Conservation (phyloP, 2,888 invertebrate genomes). For the Callinectes sapidus region DNA sequence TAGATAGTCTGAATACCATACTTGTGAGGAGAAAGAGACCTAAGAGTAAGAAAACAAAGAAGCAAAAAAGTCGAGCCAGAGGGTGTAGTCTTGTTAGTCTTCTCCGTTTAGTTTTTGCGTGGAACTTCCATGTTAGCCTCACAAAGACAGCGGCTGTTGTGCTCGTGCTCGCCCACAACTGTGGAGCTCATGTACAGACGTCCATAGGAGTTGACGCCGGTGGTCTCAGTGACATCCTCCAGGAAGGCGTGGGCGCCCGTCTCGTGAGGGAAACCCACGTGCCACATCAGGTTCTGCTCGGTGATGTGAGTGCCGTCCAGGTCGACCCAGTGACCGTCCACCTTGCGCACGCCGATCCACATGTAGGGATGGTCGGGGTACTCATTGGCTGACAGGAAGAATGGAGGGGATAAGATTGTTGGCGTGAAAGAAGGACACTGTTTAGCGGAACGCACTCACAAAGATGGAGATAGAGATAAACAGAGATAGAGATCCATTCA, state of each 20-base stretch:
- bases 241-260: conserved; percentile 40
- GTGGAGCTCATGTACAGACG: no score
- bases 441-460: not conserved
- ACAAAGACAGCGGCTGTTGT: no score
- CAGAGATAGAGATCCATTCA: not conserved
- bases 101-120: no score
- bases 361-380: conserved; percentile 35
- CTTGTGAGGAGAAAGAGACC: no score
- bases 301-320: not conserved
- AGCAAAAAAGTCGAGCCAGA: no score
- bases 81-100: no score
- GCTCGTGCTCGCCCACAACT: no score
- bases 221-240: not conserved
- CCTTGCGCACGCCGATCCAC: conserved; percentile 49
- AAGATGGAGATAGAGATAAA: not conserved
- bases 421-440: not conserved
- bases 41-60: no score
- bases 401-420: not conserved
- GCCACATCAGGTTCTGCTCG: conserved; percentile 36
- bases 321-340: conserved; percentile 31
- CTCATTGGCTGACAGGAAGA: conserved; percentile 2
- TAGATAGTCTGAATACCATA: no score
- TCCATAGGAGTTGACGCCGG: conserved; percentile 40
- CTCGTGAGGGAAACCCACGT: conserved; percentile 37
- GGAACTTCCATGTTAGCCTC: no score